phyloP scores from a whole-genome alignment of 1,140 invertebrate species.

The Sipha flava region DNA sequence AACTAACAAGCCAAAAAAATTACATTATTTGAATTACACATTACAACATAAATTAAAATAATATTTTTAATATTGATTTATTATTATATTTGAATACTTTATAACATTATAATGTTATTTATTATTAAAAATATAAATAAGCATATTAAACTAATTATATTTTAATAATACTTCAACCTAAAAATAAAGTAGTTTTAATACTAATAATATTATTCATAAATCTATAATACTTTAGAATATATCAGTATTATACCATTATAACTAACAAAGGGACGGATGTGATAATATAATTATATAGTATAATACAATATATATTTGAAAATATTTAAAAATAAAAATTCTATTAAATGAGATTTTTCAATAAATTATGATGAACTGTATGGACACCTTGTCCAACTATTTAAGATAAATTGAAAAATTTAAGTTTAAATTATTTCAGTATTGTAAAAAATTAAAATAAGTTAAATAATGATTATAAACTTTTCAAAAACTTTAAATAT shows the following conservation, averaged over 20 bases:
- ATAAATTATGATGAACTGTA: too few relatives aligned
- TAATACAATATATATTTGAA: background rate
- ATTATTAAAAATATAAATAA: background rate
- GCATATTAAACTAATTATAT: background rate
- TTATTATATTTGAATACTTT: too few relatives aligned
- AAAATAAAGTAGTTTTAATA: background rate
- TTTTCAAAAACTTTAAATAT: too few relatives aligned
- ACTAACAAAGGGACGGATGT: background rate
- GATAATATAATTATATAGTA: background rate
- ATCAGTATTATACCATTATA: background rate
- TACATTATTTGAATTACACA: too few relatives aligned
- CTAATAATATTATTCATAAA: background rate
- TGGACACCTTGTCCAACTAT: too few relatives aligned
- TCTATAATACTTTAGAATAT: background rate
- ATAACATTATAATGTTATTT: too few relatives aligned
- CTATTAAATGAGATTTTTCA: background rate
- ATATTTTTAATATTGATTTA: too few relatives aligned
- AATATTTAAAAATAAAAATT: background rate
- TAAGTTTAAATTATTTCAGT: background rate
- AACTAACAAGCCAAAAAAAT: too few relatives aligned
- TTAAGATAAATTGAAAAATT: too few relatives aligned
- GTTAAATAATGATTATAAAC: background rate
- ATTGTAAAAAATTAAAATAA: background rate
- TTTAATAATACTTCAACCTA: background rate
- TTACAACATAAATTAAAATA: too few relatives aligned